Conservation (phyloP, 2,113 vertebrate species). For the Rhynchomys soricoides region DNA sequence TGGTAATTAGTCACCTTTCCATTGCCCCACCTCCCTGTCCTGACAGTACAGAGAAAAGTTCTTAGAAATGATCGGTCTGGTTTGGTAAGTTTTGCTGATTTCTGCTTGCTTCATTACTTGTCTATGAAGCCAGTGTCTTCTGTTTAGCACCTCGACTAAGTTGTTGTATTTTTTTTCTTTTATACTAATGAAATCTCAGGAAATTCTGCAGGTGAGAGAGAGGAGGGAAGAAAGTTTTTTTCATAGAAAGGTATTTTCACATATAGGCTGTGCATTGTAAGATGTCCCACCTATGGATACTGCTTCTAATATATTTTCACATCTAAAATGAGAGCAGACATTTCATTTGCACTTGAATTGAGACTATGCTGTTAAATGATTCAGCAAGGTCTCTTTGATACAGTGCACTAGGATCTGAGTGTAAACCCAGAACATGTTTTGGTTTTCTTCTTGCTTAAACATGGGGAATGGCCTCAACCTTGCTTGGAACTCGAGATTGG, state of each 20-base stretch:
- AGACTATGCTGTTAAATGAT: neutral
- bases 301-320: neutral
- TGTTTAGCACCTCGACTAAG: neutral
- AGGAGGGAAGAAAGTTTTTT: neutral
- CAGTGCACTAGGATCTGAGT: neutral
- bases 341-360: neutral
- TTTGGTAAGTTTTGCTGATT: neutral
- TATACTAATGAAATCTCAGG: neutral
- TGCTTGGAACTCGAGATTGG: neutral
- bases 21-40: neutral
- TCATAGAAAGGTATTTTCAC: neutral
- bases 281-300: neutral
- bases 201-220: neutral
- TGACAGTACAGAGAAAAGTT: neutral
- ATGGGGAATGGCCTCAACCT: accelerated
- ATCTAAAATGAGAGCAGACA: neutral
- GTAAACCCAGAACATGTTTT: neutral
- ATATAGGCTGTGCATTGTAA: neutral
- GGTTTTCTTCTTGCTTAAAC: neutral
- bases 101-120: neutral
- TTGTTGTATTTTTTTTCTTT: neutral
- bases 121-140: neutral
- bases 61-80: neutral
- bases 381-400: neutral
- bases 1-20: neutral